phyloP scores from a whole-genome alignment of 2,797 vertebrate genomes.

The Emys orbicularis region DNA sequence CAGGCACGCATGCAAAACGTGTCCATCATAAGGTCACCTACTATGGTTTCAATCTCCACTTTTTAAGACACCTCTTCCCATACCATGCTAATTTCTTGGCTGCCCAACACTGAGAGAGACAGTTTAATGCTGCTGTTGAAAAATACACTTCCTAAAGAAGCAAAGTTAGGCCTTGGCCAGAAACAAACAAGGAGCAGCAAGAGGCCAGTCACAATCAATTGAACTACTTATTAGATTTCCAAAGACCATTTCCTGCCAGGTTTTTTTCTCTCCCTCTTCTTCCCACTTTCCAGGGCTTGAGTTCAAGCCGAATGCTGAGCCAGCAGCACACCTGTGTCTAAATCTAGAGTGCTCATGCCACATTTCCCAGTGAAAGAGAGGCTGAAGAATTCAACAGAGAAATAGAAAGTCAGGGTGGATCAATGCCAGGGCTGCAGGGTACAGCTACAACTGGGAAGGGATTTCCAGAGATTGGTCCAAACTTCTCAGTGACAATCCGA shows the following conservation, averaged over 20 bases:
- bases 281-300: neutral
- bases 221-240: conserved; percentile 18
- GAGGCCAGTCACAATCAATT: neutral
- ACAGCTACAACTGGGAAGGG: conserved; percentile 30
- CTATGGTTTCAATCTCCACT: conserved; percentile 10
- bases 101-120: neutral
- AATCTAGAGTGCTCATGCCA: conserved; percentile 9
- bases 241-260: conserved; percentile 40
- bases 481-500: neutral
- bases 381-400: neutral
- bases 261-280: neutral
- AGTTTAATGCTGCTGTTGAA: neutral
- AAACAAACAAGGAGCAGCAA: neutral
- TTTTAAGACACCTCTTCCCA: neutral
- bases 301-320: neutral
- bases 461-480: conserved; percentile 46
- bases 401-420: conserved; percentile 30
- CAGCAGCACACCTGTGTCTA: conserved; percentile 56
- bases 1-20: neutral
- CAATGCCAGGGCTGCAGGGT: conserved; percentile 7
- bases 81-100: neutral
- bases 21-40: neutral
- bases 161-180: conserved; percentile 5
- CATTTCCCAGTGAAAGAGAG: conserved; percentile 26
- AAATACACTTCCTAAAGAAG: conserved; percentile 13